These are phyloP conservation scores for Bufotes viridis DNA, from an alignment of 2,797 vertebrate genomes.

Conservation along the genomic window DNA sequence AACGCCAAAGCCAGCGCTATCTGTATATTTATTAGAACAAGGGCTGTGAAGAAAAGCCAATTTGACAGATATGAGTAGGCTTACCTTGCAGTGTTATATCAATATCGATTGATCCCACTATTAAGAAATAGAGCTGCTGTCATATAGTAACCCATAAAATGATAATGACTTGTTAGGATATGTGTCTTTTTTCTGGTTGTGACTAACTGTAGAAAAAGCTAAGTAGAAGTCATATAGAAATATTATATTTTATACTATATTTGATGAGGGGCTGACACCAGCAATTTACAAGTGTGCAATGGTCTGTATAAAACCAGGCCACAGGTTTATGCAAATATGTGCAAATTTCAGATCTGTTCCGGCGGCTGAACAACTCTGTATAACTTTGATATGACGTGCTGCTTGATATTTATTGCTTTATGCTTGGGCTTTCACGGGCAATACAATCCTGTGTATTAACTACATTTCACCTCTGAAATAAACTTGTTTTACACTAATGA, in stretches of 20 bases:
- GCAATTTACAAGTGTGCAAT: constrained; percentile 51
- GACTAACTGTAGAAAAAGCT: neutral
- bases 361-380: constrained; percentile 45
- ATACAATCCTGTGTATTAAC: constrained; percentile 47
- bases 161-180: neutral
- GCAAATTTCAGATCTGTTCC: constrained; percentile 55
- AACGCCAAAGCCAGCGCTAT: too few species aligned
- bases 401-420: constrained; percentile 36
- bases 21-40: too few species aligned
- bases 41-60: too few species aligned
- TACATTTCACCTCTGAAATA: constrained; percentile 54
- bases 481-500: constrained; percentile 58
- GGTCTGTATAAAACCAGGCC: constrained; percentile 38
- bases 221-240: neutral
- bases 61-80: too few species aligned
- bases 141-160: too few species aligned
- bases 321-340: constrained; percentile 55
- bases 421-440: constrained; percentile 29
- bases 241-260: constrained; percentile 13
- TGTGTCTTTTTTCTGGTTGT: neutral
- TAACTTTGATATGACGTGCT: constrained; percentile 34
- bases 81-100: too few species aligned
- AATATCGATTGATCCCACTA: too few species aligned
- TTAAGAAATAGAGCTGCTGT: too few species aligned
- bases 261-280: constrained; percentile 35